Conservation (phyloP, 2,888 invertebrate species). For the Sturmia bella region DNA sequence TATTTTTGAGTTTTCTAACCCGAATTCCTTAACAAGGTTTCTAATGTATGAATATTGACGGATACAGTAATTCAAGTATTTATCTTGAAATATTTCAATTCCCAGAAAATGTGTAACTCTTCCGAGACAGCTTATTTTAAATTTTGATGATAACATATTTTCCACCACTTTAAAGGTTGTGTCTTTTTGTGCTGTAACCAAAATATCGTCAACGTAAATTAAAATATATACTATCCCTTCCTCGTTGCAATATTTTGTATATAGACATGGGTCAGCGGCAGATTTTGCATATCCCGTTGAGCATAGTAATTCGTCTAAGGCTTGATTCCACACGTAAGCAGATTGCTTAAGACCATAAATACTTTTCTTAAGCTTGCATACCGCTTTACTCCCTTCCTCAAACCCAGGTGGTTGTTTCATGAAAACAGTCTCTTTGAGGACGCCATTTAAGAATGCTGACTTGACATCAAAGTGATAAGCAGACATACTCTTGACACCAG, state of each 20-base stretch:
- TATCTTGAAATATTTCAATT: constrained; percentile 28
- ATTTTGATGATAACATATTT: constrained; percentile 10
- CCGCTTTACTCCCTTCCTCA: constrained; percentile 17
- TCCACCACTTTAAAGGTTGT: neutral
- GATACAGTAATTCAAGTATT: constrained; percentile 18
- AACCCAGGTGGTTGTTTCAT: constrained; percentile 31
- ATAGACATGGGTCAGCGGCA: neutral
- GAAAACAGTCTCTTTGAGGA: constrained; percentile 6
- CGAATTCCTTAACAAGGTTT: constrained; percentile 13
- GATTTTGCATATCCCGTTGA: neutral
- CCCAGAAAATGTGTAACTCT: constrained; percentile 10
- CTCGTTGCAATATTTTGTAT: constrained; percentile 38
- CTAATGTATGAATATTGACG: constrained; percentile 10
- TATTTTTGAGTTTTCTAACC: constrained; percentile 1
- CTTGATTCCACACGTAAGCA: constrained; percentile 27
- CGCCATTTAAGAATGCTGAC: constrained; percentile 24
- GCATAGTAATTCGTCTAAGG: constrained; percentile 3
- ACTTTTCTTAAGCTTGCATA: constrained; percentile 18
- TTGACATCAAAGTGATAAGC: constrained; percentile 26
- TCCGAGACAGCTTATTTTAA: constrained; percentile 4
- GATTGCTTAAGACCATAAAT: no score
- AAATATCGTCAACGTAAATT: constrained; percentile 28
- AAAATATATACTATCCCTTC: constrained; percentile 14
- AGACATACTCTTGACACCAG: no score
- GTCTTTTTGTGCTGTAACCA: constrained; percentile 9